Conservation (phyloP, 2,888 invertebrate species). For the Pterostichus niger region DNA sequence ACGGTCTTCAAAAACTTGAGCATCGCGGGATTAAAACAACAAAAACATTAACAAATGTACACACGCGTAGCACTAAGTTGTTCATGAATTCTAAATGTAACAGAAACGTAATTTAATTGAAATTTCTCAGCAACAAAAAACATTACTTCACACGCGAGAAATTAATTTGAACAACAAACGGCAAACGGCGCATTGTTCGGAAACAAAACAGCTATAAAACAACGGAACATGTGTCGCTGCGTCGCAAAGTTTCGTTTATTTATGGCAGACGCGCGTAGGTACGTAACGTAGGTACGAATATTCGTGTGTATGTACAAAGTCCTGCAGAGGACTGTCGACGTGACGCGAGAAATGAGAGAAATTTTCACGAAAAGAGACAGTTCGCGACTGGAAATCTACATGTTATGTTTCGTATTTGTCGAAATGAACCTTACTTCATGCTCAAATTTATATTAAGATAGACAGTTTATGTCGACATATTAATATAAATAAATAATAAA, state of each 20-base stretch:
- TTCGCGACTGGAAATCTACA: neutral
- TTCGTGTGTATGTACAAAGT: conserved; percentile 1
- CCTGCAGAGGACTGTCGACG: neutral
- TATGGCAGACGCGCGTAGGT: conserved; percentile 53
- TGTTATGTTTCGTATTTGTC: conserved; percentile 6
- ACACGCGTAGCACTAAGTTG: conserved; percentile 30
- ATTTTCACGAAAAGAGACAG: conserved; percentile 9
- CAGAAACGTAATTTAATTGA: conserved; percentile 60
- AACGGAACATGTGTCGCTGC: conserved; percentile 59
- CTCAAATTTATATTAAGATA: too few relatives aligned
- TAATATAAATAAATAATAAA: too few relatives aligned
- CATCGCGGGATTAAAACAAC: conserved; percentile 36
- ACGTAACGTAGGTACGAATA: conserved; percentile 46
- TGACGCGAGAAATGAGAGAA: neutral
- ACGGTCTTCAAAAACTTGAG: conserved; percentile 38
- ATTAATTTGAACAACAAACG: conserved; percentile 62
- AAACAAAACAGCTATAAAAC: conserved; percentile 65
- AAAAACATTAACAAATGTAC: conserved; percentile 54
- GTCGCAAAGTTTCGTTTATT: conserved; percentile 63
- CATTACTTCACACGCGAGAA: conserved; percentile 61
- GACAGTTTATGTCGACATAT: too few relatives aligned
- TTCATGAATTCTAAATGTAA: conserved; percentile 54
- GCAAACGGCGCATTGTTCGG: conserved; percentile 55
- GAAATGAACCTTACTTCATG: neutral
- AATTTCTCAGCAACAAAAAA: conserved; percentile 60